Conservation (phyloP, 1,140 invertebrate genomes). For the Brachionus rubens region DNA sequence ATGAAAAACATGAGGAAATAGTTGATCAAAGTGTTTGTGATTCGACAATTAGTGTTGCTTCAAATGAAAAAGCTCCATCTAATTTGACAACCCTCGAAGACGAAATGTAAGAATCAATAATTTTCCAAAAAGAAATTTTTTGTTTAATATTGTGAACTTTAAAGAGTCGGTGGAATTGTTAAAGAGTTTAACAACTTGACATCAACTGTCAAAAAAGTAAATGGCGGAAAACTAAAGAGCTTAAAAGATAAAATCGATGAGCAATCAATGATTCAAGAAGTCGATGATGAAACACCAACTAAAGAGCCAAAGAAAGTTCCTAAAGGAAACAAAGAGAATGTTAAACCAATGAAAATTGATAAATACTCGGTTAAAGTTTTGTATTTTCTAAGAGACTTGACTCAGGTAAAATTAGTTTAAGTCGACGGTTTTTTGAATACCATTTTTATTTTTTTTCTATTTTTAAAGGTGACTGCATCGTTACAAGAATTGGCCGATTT, state of each 20-base stretch:
- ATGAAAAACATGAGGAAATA: background rate
- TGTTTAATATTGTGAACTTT: background rate
- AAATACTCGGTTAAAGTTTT: background rate
- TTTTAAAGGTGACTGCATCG: background rate
- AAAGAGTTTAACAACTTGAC: conserved; percentile 15
- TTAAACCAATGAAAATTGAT: background rate
- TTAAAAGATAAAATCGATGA: conserved; percentile 33
- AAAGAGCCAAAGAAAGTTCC: conserved; percentile 1
- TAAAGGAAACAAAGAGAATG: background rate
- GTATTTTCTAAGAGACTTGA: conserved; percentile 5
- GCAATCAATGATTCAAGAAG: conserved; percentile 29
- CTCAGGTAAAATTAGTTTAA: conserved; percentile 12
- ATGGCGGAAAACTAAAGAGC: conserved; percentile 12
- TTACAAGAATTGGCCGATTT: background rate
- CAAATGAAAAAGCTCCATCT: conserved; percentile 7
- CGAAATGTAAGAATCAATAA: background rate
- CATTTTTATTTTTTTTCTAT: background rate
- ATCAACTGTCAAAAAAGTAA: conserved; percentile 26
- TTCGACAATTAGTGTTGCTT: conserved; percentile 13
- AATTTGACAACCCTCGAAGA: conserved; percentile 7
- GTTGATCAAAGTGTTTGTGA: conserved; percentile 15
- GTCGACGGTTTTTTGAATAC: too few species aligned
- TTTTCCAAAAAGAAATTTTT: background rate
- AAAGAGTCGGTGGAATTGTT: background rate
- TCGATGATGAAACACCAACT: conserved; percentile 11